Evolutionary conservation across 2,113 vertebrate genomes (phyloP), one percentile per base, ranked within the genome.

Genomic region (Cebidichthys violaceus): DNA sequence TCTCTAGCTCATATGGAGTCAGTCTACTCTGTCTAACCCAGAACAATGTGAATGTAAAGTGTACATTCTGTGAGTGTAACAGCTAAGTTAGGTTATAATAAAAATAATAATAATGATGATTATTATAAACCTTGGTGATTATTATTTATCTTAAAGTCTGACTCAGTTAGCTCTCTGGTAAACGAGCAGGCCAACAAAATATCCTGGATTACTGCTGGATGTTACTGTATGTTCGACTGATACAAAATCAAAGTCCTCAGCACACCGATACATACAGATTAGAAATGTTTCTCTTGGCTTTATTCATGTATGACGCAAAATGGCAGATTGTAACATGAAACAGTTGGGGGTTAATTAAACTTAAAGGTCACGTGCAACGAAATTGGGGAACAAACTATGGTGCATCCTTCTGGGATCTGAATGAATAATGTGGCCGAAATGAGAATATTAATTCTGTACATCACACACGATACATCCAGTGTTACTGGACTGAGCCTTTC

Each of bases 341-440:
- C 35, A 39, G 52, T 15, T 14, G 29, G 43, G 13, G 74, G 54
- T 31, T 82, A 31, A 43, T 74, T 74, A 18, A 65, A 77, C 37
- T 22, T 54, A 70, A 82, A 70, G 62, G 29, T 69, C 70, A 70
- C 1, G 14, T 9, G 24, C 10, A 31, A 10, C 68, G 20, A 35
- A n/a, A 54, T 18, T 43, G 11, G 18, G 18, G 1, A 31, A 14
- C n/a, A 9, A 4, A 39, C n/a, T 29, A 41, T 31, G 13, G 13
- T 37, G n/a, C 31, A 29, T 79, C 3, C 31, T 20, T 64, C 24
- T 17, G 31, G 18, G 45, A 47, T 18, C 17, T 18, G 45, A 6
- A 47, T 18, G 17, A 24, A 47, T 33, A 43, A 69, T 47, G 8
- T 47, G 41, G 41, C 27, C 43, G 10, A 8, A 33, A 31, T 31